Evolutionary conservation across 2,113 vertebrate genomes (phyloP).

Genomic region (Numida meleagris): DNA sequence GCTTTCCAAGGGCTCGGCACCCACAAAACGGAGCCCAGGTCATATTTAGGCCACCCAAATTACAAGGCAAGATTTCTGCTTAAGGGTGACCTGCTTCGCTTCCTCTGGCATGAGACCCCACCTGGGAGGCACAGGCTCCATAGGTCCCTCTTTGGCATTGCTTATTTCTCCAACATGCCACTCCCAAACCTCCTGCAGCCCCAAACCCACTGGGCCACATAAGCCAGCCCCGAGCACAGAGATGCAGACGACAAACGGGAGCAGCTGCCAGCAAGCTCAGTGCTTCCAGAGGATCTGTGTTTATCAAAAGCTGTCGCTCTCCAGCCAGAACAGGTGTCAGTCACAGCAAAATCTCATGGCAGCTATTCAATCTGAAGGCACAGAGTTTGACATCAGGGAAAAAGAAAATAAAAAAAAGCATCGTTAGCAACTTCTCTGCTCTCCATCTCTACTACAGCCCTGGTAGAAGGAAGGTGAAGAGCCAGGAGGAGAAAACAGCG

Average conservation of each 20-base stretch:
- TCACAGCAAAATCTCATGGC: conserved; percentile 18
- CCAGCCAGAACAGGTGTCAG: conserved; percentile 56
- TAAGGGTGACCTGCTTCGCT: background rate
- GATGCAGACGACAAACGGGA: background rate
- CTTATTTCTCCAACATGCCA: background rate
- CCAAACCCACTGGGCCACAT: background rate
- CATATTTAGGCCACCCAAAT: conserved; percentile 51
- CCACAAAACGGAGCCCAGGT: background rate
- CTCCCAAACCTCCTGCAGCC: background rate
- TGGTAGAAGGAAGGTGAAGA: background rate
- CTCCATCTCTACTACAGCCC: background rate
- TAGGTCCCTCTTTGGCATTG: background rate
- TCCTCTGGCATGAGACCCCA: background rate
- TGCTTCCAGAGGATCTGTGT: background rate
- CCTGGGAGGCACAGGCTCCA: fast-evolving
- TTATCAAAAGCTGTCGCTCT: conserved; percentile 5
- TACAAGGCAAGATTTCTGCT: conserved; percentile 2
- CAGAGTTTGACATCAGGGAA: background rate
- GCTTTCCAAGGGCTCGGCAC: conserved; percentile 26
- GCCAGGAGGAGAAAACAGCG: background rate
- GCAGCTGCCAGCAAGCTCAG: conserved; percentile 38
- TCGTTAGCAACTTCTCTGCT: background rate
- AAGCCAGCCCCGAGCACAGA: background rate
- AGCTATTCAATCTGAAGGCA: background rate
- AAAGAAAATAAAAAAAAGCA: background rate